Evolutionary conservation across 2,113 vertebrate species (phyloP).

Genomic region (Callopanchax toddi): DNA sequence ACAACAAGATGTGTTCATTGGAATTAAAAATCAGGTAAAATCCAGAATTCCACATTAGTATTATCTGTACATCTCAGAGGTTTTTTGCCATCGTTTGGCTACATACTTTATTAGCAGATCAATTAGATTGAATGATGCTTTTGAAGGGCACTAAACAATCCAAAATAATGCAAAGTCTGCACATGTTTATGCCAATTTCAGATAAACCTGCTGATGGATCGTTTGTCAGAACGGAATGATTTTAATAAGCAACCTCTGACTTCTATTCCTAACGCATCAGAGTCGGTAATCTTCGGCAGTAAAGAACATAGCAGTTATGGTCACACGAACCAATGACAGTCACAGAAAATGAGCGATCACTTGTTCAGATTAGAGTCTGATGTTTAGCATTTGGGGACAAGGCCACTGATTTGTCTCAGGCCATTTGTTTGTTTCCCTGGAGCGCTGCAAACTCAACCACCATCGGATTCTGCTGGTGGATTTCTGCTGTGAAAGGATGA

Average conservation of each 20-base stretch:
- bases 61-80: not conserved
- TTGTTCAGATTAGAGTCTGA: slow-evolving; percentile 55
- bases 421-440: slow-evolving; percentile 38
- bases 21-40: too few species aligned
- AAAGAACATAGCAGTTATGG: slow-evolving; percentile 46
- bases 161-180: slow-evolving; percentile 12
- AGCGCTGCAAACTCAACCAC: slow-evolving; percentile 47
- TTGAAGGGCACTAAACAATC: not conserved
- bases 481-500: slow-evolving; percentile 61
- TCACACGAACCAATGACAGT: slow-evolving; percentile 60
- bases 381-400: slow-evolving; percentile 43
- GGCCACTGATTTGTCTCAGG: slow-evolving; percentile 54
- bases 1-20: too few species aligned
- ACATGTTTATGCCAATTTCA: slow-evolving; percentile 9
- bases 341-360: slow-evolving; percentile 67
- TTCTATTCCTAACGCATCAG: slow-evolving; percentile 46
- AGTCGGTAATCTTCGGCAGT: slow-evolving; percentile 56
- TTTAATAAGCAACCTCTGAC: slow-evolving; percentile 37
- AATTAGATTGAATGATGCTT: not conserved
- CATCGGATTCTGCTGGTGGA: slow-evolving; percentile 64
- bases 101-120: not conserved
- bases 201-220: slow-evolving; percentile 9
- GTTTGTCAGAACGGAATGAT: slow-evolving; percentile 29
- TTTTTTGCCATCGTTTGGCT: not conserved
- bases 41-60: not conserved